These are phyloP conservation scores for Morinoia aosen DNA, from an alignment of 2,888 invertebrate genomes.

Conservation along the genomic window DNA sequence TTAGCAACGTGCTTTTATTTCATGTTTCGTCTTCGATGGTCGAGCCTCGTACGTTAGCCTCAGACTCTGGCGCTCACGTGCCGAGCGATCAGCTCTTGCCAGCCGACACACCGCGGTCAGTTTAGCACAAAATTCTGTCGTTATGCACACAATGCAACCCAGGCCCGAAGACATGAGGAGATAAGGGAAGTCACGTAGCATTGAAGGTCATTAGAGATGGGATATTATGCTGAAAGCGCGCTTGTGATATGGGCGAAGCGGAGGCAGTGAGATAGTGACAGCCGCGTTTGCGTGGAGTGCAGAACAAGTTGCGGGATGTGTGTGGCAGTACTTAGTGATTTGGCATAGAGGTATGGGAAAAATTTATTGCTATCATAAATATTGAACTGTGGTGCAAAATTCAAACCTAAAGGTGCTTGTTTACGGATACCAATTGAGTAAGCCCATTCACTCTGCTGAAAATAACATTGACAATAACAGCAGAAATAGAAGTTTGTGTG, in stretches of 20 bases:
- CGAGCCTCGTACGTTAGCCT: background rate
- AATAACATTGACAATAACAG: background rate
- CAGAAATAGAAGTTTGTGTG: background rate
- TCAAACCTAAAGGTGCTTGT: background rate
- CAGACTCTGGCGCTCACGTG: background rate
- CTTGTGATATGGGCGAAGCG: background rate
- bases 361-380: background rate
- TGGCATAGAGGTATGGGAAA: background rate
- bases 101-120: background rate
- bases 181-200: conserved; percentile 12
- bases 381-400: background rate
- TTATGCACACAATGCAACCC: background rate
- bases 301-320: background rate
- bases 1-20: background rate
- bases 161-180: background rate
- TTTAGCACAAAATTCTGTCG: background rate
- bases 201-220: conserved; percentile 3
- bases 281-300: background rate
- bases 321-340: background rate
- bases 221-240: background rate
- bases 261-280: background rate
- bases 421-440: background rate
- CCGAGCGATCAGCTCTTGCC: background rate
- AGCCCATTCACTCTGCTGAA: background rate
- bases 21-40: background rate